Base-by-base conservation (phyloP, 2,888 invertebrate genomes). In the Endomychus coccineus region DNA sequence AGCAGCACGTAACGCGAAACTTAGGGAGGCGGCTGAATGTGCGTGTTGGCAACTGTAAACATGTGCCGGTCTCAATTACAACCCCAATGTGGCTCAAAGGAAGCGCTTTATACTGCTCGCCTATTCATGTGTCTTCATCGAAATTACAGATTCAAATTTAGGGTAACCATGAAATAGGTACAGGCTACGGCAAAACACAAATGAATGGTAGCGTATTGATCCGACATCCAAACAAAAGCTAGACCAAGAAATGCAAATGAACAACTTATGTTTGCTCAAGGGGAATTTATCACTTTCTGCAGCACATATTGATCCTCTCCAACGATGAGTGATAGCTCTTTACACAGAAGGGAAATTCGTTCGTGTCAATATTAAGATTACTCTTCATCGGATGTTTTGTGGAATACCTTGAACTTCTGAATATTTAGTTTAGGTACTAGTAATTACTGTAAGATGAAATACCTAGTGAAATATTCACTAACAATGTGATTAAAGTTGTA, bases 221-320 rank as follows among this genome's bases (percentile, higher is more conserved):
- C 42, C 34, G 38, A 39, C 37, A 27, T 17, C 19, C 42, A 42
- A 42, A 42, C 42, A 42, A 42, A 42, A 42, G 42, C 37, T 38
- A 38, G 32, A 31, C 42, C 42, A 42, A 42, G 42, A 42, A 42
- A 42, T 42, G 42, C 38, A 42, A 41, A 42, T 42, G 42, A 42
- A 42, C 42, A 42, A 38, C 38, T 34, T 32, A 34, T 27, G 37
- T 22, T 41, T 37, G 21, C 34, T 41, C 24, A 35, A 30, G 35
- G 34, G 32, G 31, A 38, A 42, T 34, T 35, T 39, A 31, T 32
- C 36, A 38, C 31, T 33, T 42, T 42, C 38, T 34, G 6, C n/a
- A 19, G n/a, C 21, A 19, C 6, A 7, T 19, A 19, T 19, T n/a
- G 21, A 19, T 19, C n/a, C 6, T 19, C 6, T 19, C n/a, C n/a